Conservation (phyloP, 1,140 invertebrate genomes). For the Dreissena rostriformis region DNA sequence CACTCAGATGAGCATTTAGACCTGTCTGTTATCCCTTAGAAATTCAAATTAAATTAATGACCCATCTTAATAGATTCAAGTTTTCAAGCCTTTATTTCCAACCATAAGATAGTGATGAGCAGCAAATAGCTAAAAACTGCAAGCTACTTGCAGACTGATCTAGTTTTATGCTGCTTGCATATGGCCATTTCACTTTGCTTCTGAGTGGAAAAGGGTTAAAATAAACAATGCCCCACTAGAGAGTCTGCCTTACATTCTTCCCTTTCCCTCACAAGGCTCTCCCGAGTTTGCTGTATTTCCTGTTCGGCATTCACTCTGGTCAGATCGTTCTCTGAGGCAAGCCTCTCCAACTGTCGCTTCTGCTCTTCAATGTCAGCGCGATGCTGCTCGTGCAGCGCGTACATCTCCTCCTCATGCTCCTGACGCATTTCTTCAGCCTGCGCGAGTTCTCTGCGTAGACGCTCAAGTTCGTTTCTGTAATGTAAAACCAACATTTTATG, state of each 20-base stretch:
- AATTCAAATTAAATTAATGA: too few species aligned
- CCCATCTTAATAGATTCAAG: too few species aligned
- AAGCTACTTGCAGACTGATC: too few species aligned
- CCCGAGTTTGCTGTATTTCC: constrained; percentile 63
- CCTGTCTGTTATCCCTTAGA: too few species aligned
- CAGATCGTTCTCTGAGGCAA: constrained; percentile 61
- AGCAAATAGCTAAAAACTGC: too few species aligned
- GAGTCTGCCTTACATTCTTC: constrained; percentile 69
- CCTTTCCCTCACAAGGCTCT: constrained; percentile 67
- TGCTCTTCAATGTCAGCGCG: constrained; percentile 71
- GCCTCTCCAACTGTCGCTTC: constrained; percentile 54
- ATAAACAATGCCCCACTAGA: too few species aligned
- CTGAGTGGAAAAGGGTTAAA: too few species aligned
- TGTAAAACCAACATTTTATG: not conserved
- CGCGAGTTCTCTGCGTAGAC: constrained; percentile 64
- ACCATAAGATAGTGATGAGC: too few species aligned
- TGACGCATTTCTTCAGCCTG: constrained; percentile 65
- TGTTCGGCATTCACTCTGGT: constrained; percentile 61
- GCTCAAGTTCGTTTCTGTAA: constrained; percentile 72
- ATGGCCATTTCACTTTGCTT: too few species aligned
- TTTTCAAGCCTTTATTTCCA: too few species aligned
- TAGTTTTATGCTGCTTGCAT: too few species aligned
- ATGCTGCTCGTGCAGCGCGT: constrained; percentile 66
- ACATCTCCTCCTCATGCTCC: constrained; percentile 73
- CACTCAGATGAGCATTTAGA: too few species aligned